phyloP scores from a whole-genome alignment of 1,140 invertebrate species.

The Schlechtendalia chinensis region DNA sequence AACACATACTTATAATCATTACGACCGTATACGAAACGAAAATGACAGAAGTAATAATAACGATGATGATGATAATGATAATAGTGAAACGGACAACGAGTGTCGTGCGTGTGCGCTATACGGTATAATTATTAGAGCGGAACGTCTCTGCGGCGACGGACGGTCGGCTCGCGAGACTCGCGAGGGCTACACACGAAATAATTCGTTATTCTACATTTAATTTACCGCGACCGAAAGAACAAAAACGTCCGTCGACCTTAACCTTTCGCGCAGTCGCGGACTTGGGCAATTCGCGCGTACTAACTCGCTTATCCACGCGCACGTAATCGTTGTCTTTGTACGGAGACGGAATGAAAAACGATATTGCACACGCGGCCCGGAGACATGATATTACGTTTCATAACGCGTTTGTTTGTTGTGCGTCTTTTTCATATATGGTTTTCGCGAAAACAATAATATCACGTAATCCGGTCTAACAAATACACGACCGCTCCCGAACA shows the following conservation, averaged over 20 bases:
- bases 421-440: too few relatives aligned
- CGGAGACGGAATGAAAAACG: conserved; percentile 12
- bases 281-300: too few relatives aligned
- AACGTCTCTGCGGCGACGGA: conserved; percentile 31
- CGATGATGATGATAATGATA: background rate
- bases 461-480: background rate
- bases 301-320: too few relatives aligned
- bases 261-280: too few relatives aligned
- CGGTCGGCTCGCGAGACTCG: background rate
- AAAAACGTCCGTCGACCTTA: conserved; percentile 37
- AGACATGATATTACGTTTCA: too few relatives aligned
- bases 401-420: conserved; percentile 15
- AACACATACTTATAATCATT: conserved; percentile 5
- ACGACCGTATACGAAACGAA: conserved; percentile 12
- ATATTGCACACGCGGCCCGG: background rate
- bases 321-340: too few relatives aligned
- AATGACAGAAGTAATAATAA: background rate
- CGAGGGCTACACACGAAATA: too few relatives aligned
- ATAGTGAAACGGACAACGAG: conserved; percentile 16
- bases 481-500: background rate
- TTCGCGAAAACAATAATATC: conserved; percentile 10
- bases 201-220: too few relatives aligned
- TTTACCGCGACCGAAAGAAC: too few relatives aligned
- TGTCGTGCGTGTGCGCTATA: background rate
- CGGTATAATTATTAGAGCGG: conserved; percentile 40